Evolutionary conservation across 35 echinoderm and acorn worm species (phyloP), one percentile per base, ranked within the genome.

Genomic region (Chiridota heheva): DNA sequence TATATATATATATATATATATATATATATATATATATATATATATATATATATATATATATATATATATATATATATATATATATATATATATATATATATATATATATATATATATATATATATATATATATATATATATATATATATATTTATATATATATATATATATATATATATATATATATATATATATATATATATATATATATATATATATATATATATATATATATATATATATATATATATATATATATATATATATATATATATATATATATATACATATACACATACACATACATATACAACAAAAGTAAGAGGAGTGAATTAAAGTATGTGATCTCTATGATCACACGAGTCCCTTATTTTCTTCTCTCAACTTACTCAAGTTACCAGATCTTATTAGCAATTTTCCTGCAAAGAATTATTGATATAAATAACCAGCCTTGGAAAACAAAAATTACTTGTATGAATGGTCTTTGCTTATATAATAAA

Each of bases 231-330:
- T 29, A 64, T 64, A 64, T 29, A 28, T 64, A 64, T 29, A 64
- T 28, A 64, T 29, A 64, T 28, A 64, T 29, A 64, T 28, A 64
- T 29, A 64, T 28, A 64, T 29, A 64, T 64, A 64, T 29, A 64
- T 64, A 64, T 28, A 64, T 29, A 64, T 28, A 64, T 7, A 64
- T 64, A 64, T 29, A 64, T 64, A 64, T 29, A 64, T 64, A 64
- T 29, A 64, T 28, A 64, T 29, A 28, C 28, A 64, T 29, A 64
- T 28, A 64, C 27, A 64, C 31, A 64, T 29, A 64, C 28, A 28
- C 60, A 64, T 64, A 64, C 60, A 64, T 64, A 64, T 29, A 64
- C 60, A 16, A 64, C 60, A 64, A 64, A 64, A n/a, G n/a, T n/a
- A n/a, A n/a, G n/a, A n/a, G n/a, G n/a, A n/a, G n/a, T n/a, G n/a